Evolutionary conservation across 2,888 invertebrate genomes (phyloP).

Genomic region (Smittia aterrima): DNA sequence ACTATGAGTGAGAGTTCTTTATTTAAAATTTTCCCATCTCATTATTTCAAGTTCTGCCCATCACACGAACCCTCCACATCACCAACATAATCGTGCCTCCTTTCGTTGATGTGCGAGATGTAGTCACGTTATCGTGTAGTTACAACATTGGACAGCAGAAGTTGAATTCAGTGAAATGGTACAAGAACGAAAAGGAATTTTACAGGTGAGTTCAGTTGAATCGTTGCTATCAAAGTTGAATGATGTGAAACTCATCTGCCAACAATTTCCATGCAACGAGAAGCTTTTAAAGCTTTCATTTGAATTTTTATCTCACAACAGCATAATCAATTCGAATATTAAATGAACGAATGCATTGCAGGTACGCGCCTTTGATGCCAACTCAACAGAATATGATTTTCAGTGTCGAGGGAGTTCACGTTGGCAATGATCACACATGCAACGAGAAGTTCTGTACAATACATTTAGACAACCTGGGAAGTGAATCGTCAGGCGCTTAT

Average conservation of each 20-base stretch:
- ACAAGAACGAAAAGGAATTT: conserved; percentile 54
- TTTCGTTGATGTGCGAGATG: conserved; percentile 53
- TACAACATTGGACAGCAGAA: conserved; percentile 54
- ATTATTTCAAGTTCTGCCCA: conserved; percentile 21
- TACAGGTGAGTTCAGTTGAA: conserved; percentile 51
- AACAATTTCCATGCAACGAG: too few relatives aligned
- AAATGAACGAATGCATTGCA: conserved; percentile 2
- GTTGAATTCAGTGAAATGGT: conserved; percentile 55
- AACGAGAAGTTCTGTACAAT: conserved; percentile 52
- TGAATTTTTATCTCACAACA: not conserved
- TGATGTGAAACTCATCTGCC: not conserved
- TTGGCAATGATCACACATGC: conserved; percentile 50
- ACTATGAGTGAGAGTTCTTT: too few relatives aligned
- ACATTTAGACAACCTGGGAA: conserved; percentile 50
- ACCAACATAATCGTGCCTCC: conserved; percentile 53
- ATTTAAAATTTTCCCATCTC: too few relatives aligned
- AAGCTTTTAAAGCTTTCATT: too few relatives aligned
- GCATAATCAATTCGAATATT: conserved; percentile 6
- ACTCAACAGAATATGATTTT: conserved; percentile 50
- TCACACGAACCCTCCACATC: conserved; percentile 46
- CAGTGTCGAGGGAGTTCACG: conserved; percentile 51
- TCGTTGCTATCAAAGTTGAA: conserved; percentile 29
- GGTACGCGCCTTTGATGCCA: conserved; percentile 53
- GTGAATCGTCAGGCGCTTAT: conserved; percentile 57
- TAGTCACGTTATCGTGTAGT: conserved; percentile 53